A percentile compares a stretch with the other conserved stretches of the same genome.
Conservation (phyloP, 2,797 vertebrate genomes). For the Onychomys arenicola region DNA sequence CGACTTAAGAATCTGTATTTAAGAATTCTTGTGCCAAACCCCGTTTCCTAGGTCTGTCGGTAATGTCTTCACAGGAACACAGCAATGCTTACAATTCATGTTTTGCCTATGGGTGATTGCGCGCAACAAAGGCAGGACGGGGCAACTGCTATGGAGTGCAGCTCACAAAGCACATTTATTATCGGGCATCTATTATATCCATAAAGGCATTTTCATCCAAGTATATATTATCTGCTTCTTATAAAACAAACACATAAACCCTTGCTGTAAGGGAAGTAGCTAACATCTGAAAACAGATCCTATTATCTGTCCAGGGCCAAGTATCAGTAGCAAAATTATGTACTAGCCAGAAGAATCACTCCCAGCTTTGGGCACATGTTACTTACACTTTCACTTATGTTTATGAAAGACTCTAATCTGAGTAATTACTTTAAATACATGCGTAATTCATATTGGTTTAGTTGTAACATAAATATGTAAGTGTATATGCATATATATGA, state of each 20-base stretch:
- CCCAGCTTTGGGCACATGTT: background rate
- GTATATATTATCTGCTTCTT: background rate
- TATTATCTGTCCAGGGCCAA: background rate
- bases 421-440: constrained; percentile 41
- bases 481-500: background rate
- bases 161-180: constrained; percentile 15
- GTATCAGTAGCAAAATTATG: background rate
- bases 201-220: background rate
- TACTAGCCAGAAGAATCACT: background rate
- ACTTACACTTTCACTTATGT: background rate
- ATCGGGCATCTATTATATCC: background rate
- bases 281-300: background rate
- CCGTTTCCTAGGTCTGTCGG: background rate
- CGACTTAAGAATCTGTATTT: background rate
- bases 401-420: background rate
- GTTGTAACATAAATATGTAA: background rate
- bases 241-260: constrained; percentile 1
- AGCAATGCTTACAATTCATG: background rate
- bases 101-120: constrained; percentile 16
- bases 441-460: background rate
- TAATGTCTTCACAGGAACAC: background rate
- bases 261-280: background rate
- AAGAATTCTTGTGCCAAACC: background rate
- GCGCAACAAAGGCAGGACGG: background rate
- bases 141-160: background rate